Conservation (phyloP, 2,888 invertebrate genomes). For the Meliscaeva auricollis region DNA sequence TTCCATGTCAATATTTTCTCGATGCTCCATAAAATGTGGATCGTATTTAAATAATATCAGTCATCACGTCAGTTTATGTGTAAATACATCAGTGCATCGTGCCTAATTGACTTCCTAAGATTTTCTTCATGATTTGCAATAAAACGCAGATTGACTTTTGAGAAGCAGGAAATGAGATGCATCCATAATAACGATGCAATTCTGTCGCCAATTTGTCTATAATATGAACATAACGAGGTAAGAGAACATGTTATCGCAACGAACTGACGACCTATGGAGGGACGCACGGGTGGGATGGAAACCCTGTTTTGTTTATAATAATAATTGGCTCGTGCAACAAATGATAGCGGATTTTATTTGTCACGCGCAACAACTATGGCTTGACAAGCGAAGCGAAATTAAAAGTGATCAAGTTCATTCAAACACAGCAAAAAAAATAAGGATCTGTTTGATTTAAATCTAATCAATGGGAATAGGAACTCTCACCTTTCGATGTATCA, state of each 20-base stretch:
- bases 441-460: neutral
- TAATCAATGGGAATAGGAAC: neutral
- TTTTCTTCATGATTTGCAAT: neutral
- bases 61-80: too few species aligned
- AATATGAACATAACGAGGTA: neutral
- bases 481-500: neutral
- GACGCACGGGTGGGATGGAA: too few species aligned
- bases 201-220: constrained; percentile 20
- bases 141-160: constrained; percentile 7
- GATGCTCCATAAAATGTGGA: constrained; percentile 19
- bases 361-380: constrained; percentile 14
- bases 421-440: neutral
- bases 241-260: neutral
- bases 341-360: neutral
- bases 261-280: too few species aligned
- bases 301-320: neutral
- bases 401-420: constrained; percentile 36
- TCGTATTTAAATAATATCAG: neutral
- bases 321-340: neutral
- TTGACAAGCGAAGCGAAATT: neutral
- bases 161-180: constrained; percentile 24
- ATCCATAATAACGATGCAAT: neutral
- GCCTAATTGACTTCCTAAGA: constrained; percentile 25
- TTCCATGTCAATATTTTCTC: neutral
- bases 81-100: too few species aligned